Percentiles rank a stretch among this genome's conserved stretches.
Conservation (phyloP, 1,140 invertebrate species). For the Ips nitidus region DNA sequence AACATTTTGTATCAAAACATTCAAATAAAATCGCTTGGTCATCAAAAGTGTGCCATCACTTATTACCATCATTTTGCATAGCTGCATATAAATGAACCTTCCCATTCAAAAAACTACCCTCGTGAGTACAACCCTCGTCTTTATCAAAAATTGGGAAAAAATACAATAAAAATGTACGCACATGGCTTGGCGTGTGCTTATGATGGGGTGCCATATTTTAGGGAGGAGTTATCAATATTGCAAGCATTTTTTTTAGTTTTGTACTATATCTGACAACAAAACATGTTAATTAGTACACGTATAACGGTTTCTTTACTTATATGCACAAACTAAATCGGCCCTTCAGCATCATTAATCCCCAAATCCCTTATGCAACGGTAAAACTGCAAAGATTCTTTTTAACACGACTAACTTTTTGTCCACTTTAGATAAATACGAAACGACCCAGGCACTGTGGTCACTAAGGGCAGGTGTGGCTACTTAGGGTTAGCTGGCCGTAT, state of each 20-base stretch:
- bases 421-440: conserved; percentile 22
- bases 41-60: conserved; percentile 31
- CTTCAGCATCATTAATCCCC: conserved; percentile 18
- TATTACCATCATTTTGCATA: conserved; percentile 22
- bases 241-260: too few relatives aligned
- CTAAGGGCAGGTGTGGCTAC: conserved; percentile 33
- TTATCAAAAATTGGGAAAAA: conserved; percentile 26
- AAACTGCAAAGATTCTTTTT: conserved; percentile 17
- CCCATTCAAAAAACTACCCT: conserved; percentile 14
- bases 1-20: too few relatives aligned
- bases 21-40: background rate
- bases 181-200: conserved; percentile 27
- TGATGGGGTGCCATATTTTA: conserved; percentile 9
- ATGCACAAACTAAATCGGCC: background rate
- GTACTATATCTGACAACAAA: too few relatives aligned
- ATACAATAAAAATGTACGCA: conserved; percentile 23
- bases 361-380: conserved; percentile 17
- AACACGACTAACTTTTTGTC: conserved; percentile 30
- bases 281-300: too few relatives aligned
- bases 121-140: conserved; percentile 5
- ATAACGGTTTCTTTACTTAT: too few relatives aligned
- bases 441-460: conserved; percentile 19
- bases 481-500: conserved; percentile 28
- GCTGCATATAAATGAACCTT: conserved; percentile 4
- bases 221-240: background rate